Evolutionary conservation across 2,888 invertebrate species (phyloP).

Genomic region (Protodeltote pygarga): DNA sequence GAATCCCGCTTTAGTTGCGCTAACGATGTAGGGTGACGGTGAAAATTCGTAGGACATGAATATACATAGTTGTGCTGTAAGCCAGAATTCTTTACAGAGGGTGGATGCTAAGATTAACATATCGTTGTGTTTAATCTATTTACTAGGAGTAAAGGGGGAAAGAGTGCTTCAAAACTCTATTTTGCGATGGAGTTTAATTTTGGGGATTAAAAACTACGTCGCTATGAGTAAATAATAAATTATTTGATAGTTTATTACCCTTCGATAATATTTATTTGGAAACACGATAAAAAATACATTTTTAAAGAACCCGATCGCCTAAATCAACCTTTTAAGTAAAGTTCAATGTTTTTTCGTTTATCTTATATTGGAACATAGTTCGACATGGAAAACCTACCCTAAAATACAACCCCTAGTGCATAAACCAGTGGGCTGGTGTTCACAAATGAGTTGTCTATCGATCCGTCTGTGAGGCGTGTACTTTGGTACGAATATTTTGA

Average conservation of each 20-base stretch:
- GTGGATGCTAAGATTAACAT: conserved; percentile 22
- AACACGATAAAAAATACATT: no score
- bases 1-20: conserved; percentile 60
- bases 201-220: no score
- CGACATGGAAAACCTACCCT: not conserved
- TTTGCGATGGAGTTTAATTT: no score
- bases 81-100: conserved; percentile 19
- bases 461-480: conserved; percentile 22
- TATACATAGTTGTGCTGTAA: conserved; percentile 21
- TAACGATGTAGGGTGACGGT: conserved; percentile 64
- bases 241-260: no score
- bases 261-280: no score
- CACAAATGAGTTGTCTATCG: conserved; percentile 34
- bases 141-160: no score
- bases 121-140: conserved; percentile 18
- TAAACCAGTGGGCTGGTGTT: conserved; percentile 34
- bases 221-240: no score
- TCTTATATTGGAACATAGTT: no score
- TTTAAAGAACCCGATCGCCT: no score
- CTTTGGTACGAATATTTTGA: not conserved
- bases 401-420: conserved; percentile 11
- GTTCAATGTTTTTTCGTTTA: no score
- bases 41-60: conserved; percentile 41
- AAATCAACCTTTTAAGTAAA: conserved; percentile 10
- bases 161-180: no score